Base-by-base conservation (phyloP, 2,113 vertebrate species). In the Herpetotheres cachinnans region DNA sequence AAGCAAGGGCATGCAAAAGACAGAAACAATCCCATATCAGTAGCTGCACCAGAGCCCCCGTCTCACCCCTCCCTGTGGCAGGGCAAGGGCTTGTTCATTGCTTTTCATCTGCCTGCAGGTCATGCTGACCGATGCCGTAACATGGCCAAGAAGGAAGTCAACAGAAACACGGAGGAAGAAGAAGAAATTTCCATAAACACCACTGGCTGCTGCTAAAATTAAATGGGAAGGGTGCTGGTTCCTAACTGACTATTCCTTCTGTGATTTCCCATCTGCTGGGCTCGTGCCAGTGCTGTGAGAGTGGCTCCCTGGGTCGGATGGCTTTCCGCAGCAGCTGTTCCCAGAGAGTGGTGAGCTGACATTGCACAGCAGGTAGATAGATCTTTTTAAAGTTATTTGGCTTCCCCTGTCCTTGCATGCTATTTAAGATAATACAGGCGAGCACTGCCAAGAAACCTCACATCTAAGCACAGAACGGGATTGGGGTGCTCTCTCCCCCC, bases 181-280 rank as follows among this genome's bases (percentile, higher is more conserved):
- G 70, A 78, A 61, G 76, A 84, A 84, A 91, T 87, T 95, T 93
- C 72, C 1, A 1, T 69, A 88, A 96, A 92, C 85, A 94, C 32
- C 21, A 22, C 74, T 67, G 67, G 17, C 29, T 74, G 49, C 72
- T 93, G 73, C 94, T 97, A 97, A 94, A 97, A 94, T 96, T 96
- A 94, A 86, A 78, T 3, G 38, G 90, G 78, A 95, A 95, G 49
- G 46, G 52, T 79, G 69, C 90, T 63, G 42, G 32, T 76, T 96
- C 87, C 66, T 77, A 58, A 70, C 61, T 47, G 80, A 42, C 56
- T 89, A 34, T 88, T 95, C 84, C 82, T 97, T 95, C 95, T 91
- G 91, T 0, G 4, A 72, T 81, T 90, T 86, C 62, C 72, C 47
- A 11, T 66, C 82, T 1, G 0, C 40, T 4, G 32, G 78, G 50